phyloP scores from a whole-genome alignment of 2,888 invertebrate genomes.

The Drosophila percnosoma region DNA sequence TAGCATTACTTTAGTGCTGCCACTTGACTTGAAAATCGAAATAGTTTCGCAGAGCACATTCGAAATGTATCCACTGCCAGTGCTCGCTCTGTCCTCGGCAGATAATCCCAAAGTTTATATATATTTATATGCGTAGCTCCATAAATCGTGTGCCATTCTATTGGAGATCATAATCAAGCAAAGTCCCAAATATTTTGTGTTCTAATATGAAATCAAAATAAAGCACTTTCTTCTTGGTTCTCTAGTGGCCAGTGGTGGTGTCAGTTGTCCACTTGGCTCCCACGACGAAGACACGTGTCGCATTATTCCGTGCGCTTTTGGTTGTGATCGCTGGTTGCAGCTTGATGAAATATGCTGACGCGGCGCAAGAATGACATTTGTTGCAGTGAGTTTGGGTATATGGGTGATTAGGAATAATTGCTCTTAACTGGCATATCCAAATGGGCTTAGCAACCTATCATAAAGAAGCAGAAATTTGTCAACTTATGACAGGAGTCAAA shows the following conservation, averaged over 20 bases:
- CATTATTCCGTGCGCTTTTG: too few relatives aligned
- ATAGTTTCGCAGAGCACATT: conserved; percentile 27
- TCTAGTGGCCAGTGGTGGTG: too few relatives aligned
- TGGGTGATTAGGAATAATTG: too few relatives aligned
- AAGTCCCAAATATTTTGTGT: background rate
- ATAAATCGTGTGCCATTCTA: background rate
- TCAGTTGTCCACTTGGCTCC: too few relatives aligned
- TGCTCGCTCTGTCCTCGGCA: background rate
- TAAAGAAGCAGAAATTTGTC: background rate
- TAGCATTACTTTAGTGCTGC: conserved; percentile 11
- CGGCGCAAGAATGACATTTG: too few relatives aligned
- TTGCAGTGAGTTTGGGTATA: too few relatives aligned
- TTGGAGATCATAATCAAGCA: background rate
- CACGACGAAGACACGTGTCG: too few relatives aligned
- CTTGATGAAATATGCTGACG: too few relatives aligned
- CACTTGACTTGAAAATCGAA: conserved; percentile 24
- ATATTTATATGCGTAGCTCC: background rate
- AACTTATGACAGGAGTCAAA: background rate
- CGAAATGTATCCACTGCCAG: background rate
- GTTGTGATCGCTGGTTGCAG: too few relatives aligned
- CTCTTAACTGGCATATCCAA: background rate
- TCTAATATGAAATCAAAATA: background rate
- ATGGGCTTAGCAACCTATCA: background rate
- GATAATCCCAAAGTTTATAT: background rate
- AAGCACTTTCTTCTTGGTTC: background rate